Conservation (phyloP, 2,888 invertebrate genomes). For the Camponotus fellah region DNA sequence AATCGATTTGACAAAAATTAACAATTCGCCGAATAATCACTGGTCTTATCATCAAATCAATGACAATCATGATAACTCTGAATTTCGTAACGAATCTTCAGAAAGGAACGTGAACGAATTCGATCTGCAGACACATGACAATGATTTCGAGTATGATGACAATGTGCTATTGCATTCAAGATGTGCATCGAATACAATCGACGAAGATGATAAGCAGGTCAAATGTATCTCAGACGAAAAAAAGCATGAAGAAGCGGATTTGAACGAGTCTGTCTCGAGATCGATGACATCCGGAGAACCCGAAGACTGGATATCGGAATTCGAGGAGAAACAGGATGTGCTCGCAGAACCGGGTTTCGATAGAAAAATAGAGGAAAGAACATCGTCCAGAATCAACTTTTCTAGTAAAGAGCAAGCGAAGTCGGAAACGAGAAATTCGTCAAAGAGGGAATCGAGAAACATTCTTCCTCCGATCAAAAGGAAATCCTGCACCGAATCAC, state of each 20-base stretch:
- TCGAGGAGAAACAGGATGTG: neutral
- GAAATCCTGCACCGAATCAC: neutral
- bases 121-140: neutral
- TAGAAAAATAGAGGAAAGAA: constrained; percentile 14
- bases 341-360: neutral
- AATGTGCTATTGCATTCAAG: constrained; percentile 12
- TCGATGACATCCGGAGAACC: neutral
- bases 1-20: neutral
- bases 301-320: constrained; percentile 29
- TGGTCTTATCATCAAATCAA: constrained; percentile 27
- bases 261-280: constrained; percentile 21
- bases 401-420: neutral
- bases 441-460: neutral
- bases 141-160: constrained; percentile 17
- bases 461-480: constrained; percentile 45
- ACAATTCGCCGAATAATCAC: neutral
- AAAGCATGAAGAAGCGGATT: constrained; percentile 1
- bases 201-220: constrained; percentile 26
- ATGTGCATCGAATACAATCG: constrained; percentile 6
- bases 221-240: neutral
- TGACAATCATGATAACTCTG: neutral
- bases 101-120: constrained; percentile 3
- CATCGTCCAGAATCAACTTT: constrained; percentile 34
- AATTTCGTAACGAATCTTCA: neutral
- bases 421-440: neutral